Percentiles rank a stretch among this genome's conserved stretches.
These are phyloP conservation scores for Amblyopsis hoosieri DNA, from an alignment of 2,797 vertebrate genomes.

Conservation along the genomic window DNA sequence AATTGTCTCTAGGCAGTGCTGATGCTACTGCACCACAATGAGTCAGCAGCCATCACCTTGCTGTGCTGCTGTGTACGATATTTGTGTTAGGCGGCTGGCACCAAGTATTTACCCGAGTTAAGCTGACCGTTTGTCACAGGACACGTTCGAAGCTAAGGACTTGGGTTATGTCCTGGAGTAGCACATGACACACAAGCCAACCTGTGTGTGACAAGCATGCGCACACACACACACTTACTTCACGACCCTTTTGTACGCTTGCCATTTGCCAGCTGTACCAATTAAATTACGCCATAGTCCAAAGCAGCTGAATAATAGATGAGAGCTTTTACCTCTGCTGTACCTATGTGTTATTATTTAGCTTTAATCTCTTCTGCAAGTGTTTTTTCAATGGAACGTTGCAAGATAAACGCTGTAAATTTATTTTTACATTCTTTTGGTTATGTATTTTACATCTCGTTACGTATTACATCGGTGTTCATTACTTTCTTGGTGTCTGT, in stretches of 20 bases:
- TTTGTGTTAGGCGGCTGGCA: not conserved
- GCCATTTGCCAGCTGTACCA: slow-evolving; percentile 66
- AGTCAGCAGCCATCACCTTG: not conserved
- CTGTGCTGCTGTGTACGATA: not conserved
- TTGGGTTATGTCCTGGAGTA: slow-evolving; percentile 39
- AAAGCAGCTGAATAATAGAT: slow-evolving; percentile 74
- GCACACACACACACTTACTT: slow-evolving; percentile 20
- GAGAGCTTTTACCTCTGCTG: slow-evolving; percentile 29
- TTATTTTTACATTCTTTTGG: no score
- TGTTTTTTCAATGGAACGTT: not conserved
- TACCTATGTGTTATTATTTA: slow-evolving; percentile 26
- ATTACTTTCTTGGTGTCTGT: not conserved
- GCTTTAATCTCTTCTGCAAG: slow-evolving; percentile 1
- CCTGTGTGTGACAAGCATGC: not conserved
- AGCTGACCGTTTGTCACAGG: slow-evolving; percentile 53
- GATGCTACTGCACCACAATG: not conserved
- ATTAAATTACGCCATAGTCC: slow-evolving; percentile 60
- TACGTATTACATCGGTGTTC: no score
- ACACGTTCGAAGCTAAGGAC: slow-evolving; percentile 44
- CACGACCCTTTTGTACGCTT: slow-evolving; percentile 45
- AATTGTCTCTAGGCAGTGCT: no score
- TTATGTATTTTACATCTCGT: no score
- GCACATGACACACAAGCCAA: slow-evolving; percentile 19
- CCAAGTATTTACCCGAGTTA: slow-evolving; percentile 22
- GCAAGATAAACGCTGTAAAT: no score